phyloP scores from a whole-genome alignment of 2,888 invertebrate species.

The Drosophila longiperda region DNA sequence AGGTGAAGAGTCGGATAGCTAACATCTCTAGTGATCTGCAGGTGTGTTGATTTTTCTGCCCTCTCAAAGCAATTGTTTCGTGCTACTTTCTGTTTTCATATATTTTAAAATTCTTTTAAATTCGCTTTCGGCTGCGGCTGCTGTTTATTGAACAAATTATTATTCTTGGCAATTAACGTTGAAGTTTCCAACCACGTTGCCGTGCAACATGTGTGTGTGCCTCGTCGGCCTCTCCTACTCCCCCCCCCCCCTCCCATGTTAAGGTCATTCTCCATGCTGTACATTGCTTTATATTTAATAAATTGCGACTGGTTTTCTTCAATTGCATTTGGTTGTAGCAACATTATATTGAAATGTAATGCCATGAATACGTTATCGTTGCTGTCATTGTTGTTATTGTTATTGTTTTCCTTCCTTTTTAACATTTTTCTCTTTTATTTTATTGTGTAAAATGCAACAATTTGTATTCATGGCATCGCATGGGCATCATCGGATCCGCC shows the following conservation, averaged over 20 bases:
- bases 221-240: background rate
- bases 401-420: slow-evolving; percentile 7
- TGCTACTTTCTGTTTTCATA: slow-evolving; percentile 38
- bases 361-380: slow-evolving; percentile 45
- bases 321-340: slow-evolving; percentile 55
- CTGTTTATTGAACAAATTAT: slow-evolving; percentile 57
- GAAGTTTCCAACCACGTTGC: slow-evolving; percentile 50
- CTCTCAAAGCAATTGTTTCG: slow-evolving; percentile 47
- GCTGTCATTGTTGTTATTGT: slow-evolving; percentile 2
- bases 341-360: slow-evolving; percentile 70
- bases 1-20: background rate
- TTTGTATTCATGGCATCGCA: slow-evolving; percentile 73
- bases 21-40: slow-evolving; percentile 56
- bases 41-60: slow-evolving; percentile 57
- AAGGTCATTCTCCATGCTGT: slow-evolving; percentile 62
- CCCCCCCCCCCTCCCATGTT: slow-evolving; percentile 7
- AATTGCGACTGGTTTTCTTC: slow-evolving; percentile 35
- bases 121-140: slow-evolving; percentile 43
- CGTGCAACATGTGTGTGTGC: slow-evolving; percentile 57
- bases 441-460: slow-evolving; percentile 69
- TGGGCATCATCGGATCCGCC: slow-evolving; percentile 40
- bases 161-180: slow-evolving; percentile 68
- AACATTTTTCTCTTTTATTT: slow-evolving; percentile 21
- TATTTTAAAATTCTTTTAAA: slow-evolving; percentile 59
- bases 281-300: slow-evolving; percentile 61